Base-by-base conservation (phyloP, 2,113 vertebrate genomes). In the Rhegmatorhina hoffmannsi region DNA sequence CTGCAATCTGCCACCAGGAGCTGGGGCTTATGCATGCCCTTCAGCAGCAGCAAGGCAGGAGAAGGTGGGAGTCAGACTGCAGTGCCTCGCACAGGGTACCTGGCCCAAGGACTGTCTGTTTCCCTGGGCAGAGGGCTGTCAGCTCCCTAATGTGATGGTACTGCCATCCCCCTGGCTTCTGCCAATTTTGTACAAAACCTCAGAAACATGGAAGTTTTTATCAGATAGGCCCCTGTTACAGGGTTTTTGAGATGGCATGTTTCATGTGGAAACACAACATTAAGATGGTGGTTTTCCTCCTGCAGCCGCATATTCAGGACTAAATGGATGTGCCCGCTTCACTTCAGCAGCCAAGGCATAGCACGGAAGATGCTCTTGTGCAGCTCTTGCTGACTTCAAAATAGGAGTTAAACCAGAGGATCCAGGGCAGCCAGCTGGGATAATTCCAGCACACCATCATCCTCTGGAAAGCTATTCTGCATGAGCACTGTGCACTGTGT, bases 401-500 rank as follows among this genome's bases (percentile, higher is more conserved):
- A 59, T 0, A 13, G 24, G 46, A 67, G 43, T 74, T 58, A 58
- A 81, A 13, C 14, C 43, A 68, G 58, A 60, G 44, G 70, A 84
- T 31, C 47, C 43, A 66, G 56, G 62, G 62, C 3, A 13, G 58
- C 17, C 33, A 83, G 13, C 36, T 34, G 44, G n/a, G 36, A 36
- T 81, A 69, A 84, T 68, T 34, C 76, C 52, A 83, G 67, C 62
- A 31, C 11, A 11, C 28, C 0, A 0, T 43, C 38, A 0, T 43
- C 38, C 49, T 76, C 58, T 12, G 3, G 50, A 81, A 25, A 74
- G 60, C 50, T 52, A 6, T 49, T 72, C 84, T 53, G 20, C 2
- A 2, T 8, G 4, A 74, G 17, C 16, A 4, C 31, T n/a, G 62
- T 1, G 0, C 18, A 26, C 11, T 9, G 9, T 44, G 53, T 34